These are phyloP conservation scores for Onychomys arenicola DNA, from an alignment of 2,797 vertebrate genomes.

Conservation along the genomic window DNA sequence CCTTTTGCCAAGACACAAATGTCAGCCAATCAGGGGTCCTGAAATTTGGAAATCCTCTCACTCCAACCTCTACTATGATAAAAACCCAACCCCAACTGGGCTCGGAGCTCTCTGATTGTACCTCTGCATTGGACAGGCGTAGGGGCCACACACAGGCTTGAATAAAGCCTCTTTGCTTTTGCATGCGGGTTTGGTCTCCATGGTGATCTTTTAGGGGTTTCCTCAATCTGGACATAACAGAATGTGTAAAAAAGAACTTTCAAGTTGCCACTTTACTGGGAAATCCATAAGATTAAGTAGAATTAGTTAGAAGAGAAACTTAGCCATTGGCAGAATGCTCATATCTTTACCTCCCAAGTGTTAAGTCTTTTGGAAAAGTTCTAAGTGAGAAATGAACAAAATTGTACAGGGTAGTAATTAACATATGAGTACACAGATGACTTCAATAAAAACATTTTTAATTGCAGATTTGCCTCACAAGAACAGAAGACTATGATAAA, in stretches of 20 bases:
- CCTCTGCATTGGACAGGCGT: no score
- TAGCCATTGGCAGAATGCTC: background rate
- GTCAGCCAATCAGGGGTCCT: no score
- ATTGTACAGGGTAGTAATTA: background rate
- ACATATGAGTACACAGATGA: background rate
- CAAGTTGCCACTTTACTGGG: background rate
- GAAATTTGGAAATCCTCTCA: no score
- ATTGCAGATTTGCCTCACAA: background rate
- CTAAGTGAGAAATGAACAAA: background rate
- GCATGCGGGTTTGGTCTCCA: no score
- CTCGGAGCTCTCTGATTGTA: no score
- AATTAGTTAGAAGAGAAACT: background rate
- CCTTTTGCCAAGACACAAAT: no score
- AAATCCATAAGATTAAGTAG: background rate
- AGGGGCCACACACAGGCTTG: no score
- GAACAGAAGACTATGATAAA: background rate
- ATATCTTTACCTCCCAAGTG: background rate
- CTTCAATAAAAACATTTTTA: background rate
- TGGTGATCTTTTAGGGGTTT: no score
- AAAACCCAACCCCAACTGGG: no score
- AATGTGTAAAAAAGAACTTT: background rate
- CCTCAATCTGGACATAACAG: no score
- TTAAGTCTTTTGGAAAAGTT: background rate
- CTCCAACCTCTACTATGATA: no score
- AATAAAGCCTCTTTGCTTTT: no score